Percentiles rank a stretch among this genome's conserved stretches.
phyloP scores from a whole-genome alignment of 1,140 invertebrate genomes.

The Cataglyphis hispanica region DNA sequence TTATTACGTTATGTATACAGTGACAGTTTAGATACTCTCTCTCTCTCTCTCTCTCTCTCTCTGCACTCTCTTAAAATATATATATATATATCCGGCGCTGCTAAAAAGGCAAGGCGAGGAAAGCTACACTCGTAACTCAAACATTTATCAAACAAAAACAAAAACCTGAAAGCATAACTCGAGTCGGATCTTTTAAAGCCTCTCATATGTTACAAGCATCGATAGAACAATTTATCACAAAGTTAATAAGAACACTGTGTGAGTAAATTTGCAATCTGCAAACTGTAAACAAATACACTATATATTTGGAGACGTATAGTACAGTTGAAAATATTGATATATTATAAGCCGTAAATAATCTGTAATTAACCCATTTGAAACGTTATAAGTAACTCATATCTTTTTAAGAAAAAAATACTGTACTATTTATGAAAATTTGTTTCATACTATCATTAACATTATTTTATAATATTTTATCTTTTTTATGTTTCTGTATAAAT shows the following conservation, averaged over 20 bases:
- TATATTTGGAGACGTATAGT: background rate
- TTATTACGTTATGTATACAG: background rate
- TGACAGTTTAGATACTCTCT: background rate
- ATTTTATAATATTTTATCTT: constrained; percentile 2
- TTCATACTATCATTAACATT: background rate
- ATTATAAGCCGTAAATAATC: background rate
- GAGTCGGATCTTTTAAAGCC: background rate
- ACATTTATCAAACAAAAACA: constrained; percentile 50
- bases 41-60: too few relatives aligned
- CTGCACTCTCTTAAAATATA: too few relatives aligned
- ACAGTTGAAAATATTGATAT: background rate
- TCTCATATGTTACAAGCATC: constrained; percentile 1
- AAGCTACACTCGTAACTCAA: constrained; percentile 45
- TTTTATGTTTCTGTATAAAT: constrained; percentile 11
- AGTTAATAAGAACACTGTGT: constrained; percentile 38
- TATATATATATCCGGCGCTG: background rate
- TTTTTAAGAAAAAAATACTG: background rate
- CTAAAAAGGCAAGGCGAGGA: constrained; percentile 38
- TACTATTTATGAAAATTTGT: background rate
- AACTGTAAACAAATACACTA: constrained; percentile 26
- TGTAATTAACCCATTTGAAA: background rate
- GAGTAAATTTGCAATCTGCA: constrained; percentile 45
- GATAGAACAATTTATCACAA: background rate
- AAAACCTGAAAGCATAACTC: background rate
- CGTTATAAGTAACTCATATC: background rate